Evolutionary conservation across 2,113 vertebrate genomes (phyloP), one percentile per base, ranked within the genome.

Genomic region (Callaeas wilsoni): DNA sequence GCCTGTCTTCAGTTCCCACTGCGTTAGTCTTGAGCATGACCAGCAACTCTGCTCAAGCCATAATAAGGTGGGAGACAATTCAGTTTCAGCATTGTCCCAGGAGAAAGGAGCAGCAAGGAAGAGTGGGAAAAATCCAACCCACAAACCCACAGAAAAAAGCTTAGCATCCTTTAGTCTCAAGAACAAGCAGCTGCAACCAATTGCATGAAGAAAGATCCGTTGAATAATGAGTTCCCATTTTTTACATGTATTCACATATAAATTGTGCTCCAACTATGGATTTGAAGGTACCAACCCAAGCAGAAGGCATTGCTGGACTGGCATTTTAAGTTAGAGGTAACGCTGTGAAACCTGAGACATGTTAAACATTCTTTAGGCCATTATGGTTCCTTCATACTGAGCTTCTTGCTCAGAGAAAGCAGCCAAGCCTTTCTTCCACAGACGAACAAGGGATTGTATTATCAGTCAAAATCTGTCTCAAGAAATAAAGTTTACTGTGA

Each of bases 71-170:
- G 19, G 15, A 39, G 10, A 90, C 50, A 92, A 87, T 71, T 78
- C 35, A 74, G 4, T 19, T 73, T 83, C 2, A 1, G 2, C 23
- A 33, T 33, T 65, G 32, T 67, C 11, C 16, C 49, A 30, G 15
- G 25, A 84, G 17, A 87, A 78, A 21, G 3, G 8, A 89, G 4
- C 3, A 49, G 12, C 18, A 68, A 81, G 20, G 13, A 70, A 23
- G 12, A 12, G 13, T 2, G 1, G 6, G 3, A 0, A 5, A 18
- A 26, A 18, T 1, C 1, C 7, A 46, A 18, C 1, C 5, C 32
- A 30, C 13, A 57, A 65, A 67, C 1, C 8, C 26, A 74, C 7
- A 41, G 2, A 4, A 19, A 62, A 84, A 52, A 21, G 0, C 6
- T 75, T 71, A 56, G 14, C 3, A 7, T 37, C 35, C 27, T 78